Conservation (phyloP, 1,140 invertebrate genomes). For the Chrysopa pallens region DNA sequence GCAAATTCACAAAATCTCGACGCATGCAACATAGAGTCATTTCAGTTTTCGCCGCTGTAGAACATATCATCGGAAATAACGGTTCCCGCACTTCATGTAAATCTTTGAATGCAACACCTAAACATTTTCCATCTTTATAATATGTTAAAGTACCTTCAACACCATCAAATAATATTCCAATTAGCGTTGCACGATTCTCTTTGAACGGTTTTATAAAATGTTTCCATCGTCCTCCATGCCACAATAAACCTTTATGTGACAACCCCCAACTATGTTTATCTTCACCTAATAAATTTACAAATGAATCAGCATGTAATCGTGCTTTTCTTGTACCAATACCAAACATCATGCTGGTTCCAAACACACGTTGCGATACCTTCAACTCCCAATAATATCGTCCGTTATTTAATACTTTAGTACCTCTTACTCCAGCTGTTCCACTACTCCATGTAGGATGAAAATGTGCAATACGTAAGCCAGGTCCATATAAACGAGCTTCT, state of each 20-base stretch:
- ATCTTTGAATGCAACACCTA: conserved; percentile 37
- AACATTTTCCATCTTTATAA: conserved; percentile 47
- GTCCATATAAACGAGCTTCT: conserved; percentile 39
- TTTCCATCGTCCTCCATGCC: conserved; percentile 41
- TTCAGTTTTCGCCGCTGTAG: conserved; percentile 58
- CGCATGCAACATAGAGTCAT: conserved; percentile 38
- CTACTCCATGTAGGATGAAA: conserved; percentile 65
- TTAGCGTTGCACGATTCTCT: conserved; percentile 44
- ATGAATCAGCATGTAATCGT: conserved; percentile 41
- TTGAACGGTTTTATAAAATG: conserved; percentile 47
- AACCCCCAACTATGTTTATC: conserved; percentile 53
- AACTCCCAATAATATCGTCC: conserved; percentile 53
- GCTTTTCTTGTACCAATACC: conserved; percentile 46
- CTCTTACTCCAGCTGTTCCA: conserved; percentile 49
- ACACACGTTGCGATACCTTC: conserved; percentile 40
- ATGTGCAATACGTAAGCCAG: conserved; percentile 27
- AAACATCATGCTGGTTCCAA: conserved; percentile 64
- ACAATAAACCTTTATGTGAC: conserved; percentile 52
- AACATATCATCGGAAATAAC: conserved; percentile 50
- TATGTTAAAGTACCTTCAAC: conserved; percentile 48
- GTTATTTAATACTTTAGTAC: conserved; percentile 40
- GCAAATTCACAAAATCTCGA: conserved; percentile 43
- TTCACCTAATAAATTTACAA: conserved; percentile 51
- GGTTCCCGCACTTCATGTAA: conserved; percentile 37
- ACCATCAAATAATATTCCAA: conserved; percentile 50